These are phyloP conservation scores for Drosophila pseudotalamancana DNA, from an alignment of 2,888 invertebrate species.

Conservation along the genomic window DNA sequence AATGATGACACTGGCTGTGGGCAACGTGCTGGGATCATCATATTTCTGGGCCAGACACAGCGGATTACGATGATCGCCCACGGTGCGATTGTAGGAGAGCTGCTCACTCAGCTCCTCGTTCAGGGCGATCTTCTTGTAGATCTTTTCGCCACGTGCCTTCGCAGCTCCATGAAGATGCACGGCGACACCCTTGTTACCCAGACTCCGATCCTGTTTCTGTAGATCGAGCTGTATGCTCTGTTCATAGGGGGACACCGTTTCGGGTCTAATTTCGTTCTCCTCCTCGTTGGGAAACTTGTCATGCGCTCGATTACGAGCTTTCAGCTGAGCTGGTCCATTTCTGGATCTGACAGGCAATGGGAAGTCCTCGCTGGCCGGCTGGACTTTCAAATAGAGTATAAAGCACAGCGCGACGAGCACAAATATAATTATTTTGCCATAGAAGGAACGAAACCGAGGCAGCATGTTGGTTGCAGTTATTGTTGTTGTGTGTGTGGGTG, in stretches of 20 bases:
- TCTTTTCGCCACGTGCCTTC: constrained; percentile 87
- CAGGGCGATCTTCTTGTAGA: constrained; percentile 93
- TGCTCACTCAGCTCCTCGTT: constrained; percentile 95
- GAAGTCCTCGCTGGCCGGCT: constrained; percentile 51
- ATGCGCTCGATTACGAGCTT: constrained; percentile 27
- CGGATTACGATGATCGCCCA: constrained; percentile 83
- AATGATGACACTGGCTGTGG: constrained; percentile 91
- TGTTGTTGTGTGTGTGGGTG: constrained; percentile 5
- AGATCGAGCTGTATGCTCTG: constrained; percentile 87
- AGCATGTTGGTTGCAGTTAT: constrained; percentile 66
- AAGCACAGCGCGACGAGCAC: constrained; percentile 80
- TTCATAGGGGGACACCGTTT: constrained; percentile 71
- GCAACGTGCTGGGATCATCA: constrained; percentile 86
- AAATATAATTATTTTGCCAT: constrained; percentile 83
- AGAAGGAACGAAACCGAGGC: constrained; percentile 83
- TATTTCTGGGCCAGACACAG: constrained; percentile 84
- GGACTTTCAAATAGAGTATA: constrained; percentile 82
- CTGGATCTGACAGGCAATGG: constrained; percentile 1
- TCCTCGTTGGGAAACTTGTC: constrained; percentile 38
- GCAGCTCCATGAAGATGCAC: constrained; percentile 89
- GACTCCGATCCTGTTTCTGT: constrained; percentile 87
- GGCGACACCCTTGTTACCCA: constrained; percentile 90
- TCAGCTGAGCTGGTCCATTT: constrained; percentile 13
- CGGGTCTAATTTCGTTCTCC: constrained; percentile 66
- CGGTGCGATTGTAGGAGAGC: constrained; percentile 92